Conservation (phyloP, 2,888 invertebrate species). For the Brassicogethes aeneus region DNA sequence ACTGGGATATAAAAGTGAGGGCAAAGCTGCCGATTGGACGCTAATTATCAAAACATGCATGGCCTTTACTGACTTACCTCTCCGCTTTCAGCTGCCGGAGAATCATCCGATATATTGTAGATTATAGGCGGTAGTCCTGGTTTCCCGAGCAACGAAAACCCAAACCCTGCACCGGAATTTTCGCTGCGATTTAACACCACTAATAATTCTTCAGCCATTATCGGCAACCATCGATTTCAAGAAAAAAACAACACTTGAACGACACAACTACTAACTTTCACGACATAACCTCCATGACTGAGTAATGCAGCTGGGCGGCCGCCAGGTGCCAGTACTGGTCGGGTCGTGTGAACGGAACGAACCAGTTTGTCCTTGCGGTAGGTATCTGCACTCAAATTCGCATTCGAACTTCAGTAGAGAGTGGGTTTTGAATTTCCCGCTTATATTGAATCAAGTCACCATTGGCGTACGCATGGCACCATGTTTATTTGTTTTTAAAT, state of each 20-base stretch:
- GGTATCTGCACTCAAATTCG: no score
- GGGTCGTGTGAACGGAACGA: no score
- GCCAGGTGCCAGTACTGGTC: constrained; percentile 27
- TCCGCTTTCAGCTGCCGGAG: constrained; percentile 84
- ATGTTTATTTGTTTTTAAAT: no score
- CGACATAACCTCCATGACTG: constrained; percentile 37
- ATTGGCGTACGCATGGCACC: no score
- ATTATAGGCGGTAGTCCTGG: constrained; percentile 89
- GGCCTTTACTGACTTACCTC: constrained; percentile 67
- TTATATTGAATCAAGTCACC: no score
- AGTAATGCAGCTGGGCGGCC: constrained; percentile 20
- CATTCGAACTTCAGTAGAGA: no score
- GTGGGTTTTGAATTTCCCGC: no score
- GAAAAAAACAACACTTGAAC: constrained; percentile 23
- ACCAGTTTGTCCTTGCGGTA: no score
- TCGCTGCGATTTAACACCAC: constrained; percentile 82
- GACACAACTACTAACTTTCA: constrained; percentile 21
- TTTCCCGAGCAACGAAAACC: constrained; percentile 84
- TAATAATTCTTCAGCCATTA: constrained; percentile 83
- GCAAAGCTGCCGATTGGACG: constrained; percentile 7
- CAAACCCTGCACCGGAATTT: constrained; percentile 83
- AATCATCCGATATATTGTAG: constrained; percentile 88
- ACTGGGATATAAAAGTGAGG: no score
- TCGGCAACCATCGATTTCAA: constrained; percentile 36
- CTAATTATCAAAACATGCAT: constrained; percentile 12